Percentiles rank a stretch among this genome's conserved stretches.
phyloP scores from a whole-genome alignment of 2,113 vertebrate genomes.

The Vanacampus margaritifer region DNA sequence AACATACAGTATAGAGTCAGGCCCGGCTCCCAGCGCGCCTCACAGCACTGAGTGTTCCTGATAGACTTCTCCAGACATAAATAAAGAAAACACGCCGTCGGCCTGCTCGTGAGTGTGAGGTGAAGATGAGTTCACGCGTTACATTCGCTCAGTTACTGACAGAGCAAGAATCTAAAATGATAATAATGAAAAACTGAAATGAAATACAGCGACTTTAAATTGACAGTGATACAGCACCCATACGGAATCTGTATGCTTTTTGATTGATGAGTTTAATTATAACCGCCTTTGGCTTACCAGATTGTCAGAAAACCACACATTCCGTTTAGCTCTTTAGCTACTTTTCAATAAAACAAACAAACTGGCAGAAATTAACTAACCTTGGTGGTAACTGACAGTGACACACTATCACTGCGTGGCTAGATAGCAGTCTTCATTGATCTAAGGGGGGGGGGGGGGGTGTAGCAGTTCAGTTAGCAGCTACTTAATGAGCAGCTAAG shows the following conservation, averaged over 20 bases:
- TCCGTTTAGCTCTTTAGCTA: neutral
- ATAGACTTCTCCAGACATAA: conserved; percentile 60
- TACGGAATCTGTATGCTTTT: neutral
- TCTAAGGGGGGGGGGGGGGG: no score
- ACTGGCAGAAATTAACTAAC: no score
- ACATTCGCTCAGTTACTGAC: neutral
- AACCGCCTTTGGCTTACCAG: neutral
- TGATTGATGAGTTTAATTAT: neutral
- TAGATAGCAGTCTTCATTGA: neutral
- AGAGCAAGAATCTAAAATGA: neutral
- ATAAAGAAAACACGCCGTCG: conserved; percentile 47
- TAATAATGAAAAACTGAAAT: no score
- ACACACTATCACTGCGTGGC: neutral
- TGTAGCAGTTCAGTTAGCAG: no score
- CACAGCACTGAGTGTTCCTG: conserved; percentile 56
- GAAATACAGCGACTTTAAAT: neutral
- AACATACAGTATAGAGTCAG: conserved; percentile 30
- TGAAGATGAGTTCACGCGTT: conserved; percentile 14
- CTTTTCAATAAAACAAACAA: no score
- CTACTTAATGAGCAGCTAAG: neutral
- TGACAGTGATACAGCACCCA: neutral
- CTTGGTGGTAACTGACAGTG: neutral
- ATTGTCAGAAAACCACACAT: neutral
- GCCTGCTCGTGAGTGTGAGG: conserved; percentile 18
- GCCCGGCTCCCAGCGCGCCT: conserved; percentile 34